Base-by-base conservation (phyloP, 2,113 vertebrate species). In the Mastomys coucha region DNA sequence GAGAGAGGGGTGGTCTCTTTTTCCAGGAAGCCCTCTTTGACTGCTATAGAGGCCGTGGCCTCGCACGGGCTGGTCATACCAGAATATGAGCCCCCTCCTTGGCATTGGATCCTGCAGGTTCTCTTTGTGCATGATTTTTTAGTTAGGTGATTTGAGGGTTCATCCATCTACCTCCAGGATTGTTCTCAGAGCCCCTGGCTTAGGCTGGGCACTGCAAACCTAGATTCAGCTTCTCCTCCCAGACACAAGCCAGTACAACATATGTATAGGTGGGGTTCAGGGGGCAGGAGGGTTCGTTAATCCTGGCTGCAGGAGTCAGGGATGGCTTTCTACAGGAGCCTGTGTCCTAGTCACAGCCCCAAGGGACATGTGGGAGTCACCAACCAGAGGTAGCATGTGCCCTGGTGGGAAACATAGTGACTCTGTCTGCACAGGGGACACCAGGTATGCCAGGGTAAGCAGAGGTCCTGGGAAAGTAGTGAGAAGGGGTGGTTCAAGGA, bases 11-110 rank as follows among this genome's bases (percentile, higher is more conserved):
- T 42, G 26, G 4, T 20, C 4, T 19, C 24, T 88, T 92, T 90
- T 24, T 94, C 76, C 63, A 89, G 93, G 92, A 75, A 96, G 95
- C 36, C 92, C 67, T 72, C 95, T 77, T 7, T 14, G 96, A 93
- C 81, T 92, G 58, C 73, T 36, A 7, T 16, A 22, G 20, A 85
- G 60, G 28, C 65, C 45, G 60, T 8, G 39, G 53, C 33, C 16
- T 49, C 51, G 63, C 14, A 5, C 31, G 49, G 58, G 33, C 56
- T 31, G 53, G 19, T 77, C 49, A 14, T 12, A 42, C 14, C 8
- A n/a, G 36, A 85, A 58, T 5, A 69, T 3, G 65, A 13, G 3
- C 17, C 11, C 39, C 56, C 49, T 93, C 22, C 14, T 82, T 31
- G 8, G 8, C 39, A 36, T 11, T 1, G 39, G 69, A 45, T 60